Percentiles rank a stretch among this genome's conserved stretches.
Conservation (phyloP, 2,888 invertebrate species). For the Orchesella flavescens region DNA sequence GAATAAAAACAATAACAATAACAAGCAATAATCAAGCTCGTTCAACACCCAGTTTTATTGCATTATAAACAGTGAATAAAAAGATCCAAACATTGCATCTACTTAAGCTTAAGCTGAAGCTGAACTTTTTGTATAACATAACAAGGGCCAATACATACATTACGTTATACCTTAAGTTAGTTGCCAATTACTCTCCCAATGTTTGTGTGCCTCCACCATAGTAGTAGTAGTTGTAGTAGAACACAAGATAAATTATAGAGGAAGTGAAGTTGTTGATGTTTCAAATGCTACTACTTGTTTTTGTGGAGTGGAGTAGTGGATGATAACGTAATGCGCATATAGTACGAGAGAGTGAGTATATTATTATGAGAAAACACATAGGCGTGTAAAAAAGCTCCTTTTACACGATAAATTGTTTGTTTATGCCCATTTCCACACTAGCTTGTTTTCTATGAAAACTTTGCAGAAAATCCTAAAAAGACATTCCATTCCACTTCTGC, state of each 20-base stretch:
- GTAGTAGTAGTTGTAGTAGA: neutral
- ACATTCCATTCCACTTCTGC: conserved; percentile 37
- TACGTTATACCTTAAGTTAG: neutral
- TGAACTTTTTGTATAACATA: too few relatives aligned
- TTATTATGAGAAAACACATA: neutral
- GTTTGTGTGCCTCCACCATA: neutral
- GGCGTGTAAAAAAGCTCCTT: neutral
- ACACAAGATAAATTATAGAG: conserved; percentile 44
- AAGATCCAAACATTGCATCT: conserved; percentile 40
- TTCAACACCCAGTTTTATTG: conserved; percentile 41
- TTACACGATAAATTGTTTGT: conserved; percentile 65
- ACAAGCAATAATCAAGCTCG: conserved; percentile 19
- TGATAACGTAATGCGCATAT: neutral
- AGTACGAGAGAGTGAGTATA: neutral
- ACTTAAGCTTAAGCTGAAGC: too few relatives aligned
- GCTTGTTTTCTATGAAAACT: conserved; percentile 71
- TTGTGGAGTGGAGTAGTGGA: neutral
- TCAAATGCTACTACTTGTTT: conserved; percentile 28
- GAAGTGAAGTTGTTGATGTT: conserved; percentile 48
- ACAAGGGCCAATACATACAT: neutral
- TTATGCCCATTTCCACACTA: conserved; percentile 69
- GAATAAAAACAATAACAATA: conserved; percentile 27
- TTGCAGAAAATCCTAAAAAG: conserved; percentile 62
- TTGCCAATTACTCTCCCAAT: conserved; percentile 1
- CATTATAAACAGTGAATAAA: conserved; percentile 50